Evolutionary conservation across 2,888 invertebrate genomes (phyloP).

Genomic region (Myopa tessellatipennis): DNA sequence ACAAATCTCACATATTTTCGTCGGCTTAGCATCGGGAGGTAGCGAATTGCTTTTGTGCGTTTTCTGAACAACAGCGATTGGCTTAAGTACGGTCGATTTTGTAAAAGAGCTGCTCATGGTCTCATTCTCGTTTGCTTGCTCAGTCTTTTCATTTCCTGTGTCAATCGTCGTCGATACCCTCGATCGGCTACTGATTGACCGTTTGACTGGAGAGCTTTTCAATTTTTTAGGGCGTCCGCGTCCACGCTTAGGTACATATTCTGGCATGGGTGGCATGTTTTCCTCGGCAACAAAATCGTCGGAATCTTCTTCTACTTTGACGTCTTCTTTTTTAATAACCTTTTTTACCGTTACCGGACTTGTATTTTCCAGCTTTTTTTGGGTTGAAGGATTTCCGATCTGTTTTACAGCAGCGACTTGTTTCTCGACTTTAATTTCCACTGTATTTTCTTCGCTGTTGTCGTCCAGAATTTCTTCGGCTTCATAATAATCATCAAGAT

Average conservation of each 20-base stretch:
- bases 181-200: neutral
- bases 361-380: conserved; percentile 9
- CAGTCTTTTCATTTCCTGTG: neutral
- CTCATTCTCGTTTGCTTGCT: neutral
- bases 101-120: neutral
- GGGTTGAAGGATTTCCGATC: neutral
- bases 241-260: conserved; percentile 37
- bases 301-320: conserved; percentile 10
- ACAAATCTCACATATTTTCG: conserved; percentile 66
- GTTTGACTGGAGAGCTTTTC: neutral
- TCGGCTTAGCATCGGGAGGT: conserved; percentile 50
- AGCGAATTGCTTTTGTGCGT: conserved; percentile 41
- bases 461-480: conserved; percentile 41
- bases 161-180: neutral
- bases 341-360: neutral
- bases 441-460: conserved; percentile 33
- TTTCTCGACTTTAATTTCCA: conserved; percentile 40
- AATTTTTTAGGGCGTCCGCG: conserved; percentile 46
- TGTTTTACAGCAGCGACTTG: neutral
- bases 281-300: neutral
- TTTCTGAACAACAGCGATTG: conserved; percentile 5
- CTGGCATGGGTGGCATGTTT: neutral
- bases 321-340: neutral
- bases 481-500: conserved; percentile 40
- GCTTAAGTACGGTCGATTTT: conserved; percentile 13